These are phyloP conservation scores for Pomatostomus ruficeps DNA, from an alignment of 2,113 vertebrate species.

Conservation along the genomic window DNA sequence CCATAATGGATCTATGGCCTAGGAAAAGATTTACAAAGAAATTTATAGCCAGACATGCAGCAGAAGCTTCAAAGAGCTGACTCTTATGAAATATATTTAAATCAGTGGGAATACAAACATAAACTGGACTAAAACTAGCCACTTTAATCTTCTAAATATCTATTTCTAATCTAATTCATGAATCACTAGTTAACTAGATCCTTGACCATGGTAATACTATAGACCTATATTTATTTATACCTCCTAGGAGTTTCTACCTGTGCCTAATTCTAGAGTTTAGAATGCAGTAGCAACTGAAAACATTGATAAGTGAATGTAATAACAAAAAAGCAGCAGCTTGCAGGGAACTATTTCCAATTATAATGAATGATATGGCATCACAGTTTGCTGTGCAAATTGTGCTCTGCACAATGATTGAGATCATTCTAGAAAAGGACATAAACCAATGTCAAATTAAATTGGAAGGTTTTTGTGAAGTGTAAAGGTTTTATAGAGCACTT, in stretches of 20 bases:
- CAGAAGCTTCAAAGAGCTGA: background rate
- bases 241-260: background rate
- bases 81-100: background rate
- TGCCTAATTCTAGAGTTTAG: background rate
- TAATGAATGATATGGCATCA: background rate
- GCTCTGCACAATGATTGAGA: background rate
- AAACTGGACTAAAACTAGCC: background rate
- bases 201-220: background rate
- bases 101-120: background rate
- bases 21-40: background rate
- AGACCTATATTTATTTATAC: background rate
- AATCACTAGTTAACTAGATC: background rate
- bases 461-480: slow-evolving; percentile 11
- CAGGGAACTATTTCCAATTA: background rate
- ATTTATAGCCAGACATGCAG: background rate
- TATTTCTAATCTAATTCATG: background rate
- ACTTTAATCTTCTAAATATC: background rate
- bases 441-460: slow-evolving; percentile 41
- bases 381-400: background rate
- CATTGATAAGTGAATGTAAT: background rate
- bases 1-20: background rate
- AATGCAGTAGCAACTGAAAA: background rate
- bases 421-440: slow-evolving; percentile 32
- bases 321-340: background rate
- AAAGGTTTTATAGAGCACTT: slow-evolving; percentile 11